Conservation (phyloP, 2,888 invertebrate species). For the Drosophila emarginata region DNA sequence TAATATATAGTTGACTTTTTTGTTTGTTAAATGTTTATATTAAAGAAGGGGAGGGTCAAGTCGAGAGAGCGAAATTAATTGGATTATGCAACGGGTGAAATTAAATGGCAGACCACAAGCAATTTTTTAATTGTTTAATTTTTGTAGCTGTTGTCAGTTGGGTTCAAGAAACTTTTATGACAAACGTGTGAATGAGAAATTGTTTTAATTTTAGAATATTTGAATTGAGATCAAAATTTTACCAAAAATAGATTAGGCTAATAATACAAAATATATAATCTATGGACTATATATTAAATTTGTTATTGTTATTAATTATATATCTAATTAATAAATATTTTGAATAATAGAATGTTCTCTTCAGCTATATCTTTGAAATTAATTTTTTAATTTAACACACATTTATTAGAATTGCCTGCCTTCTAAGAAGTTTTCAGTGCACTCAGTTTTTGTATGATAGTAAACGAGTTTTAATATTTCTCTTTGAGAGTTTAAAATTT, state of each 20-base stretch:
- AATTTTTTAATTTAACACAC: no score
- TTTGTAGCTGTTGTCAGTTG: neutral
- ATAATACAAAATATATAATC: no score
- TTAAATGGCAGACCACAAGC: conserved; percentile 13
- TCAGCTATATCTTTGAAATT: no score
- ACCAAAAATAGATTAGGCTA: neutral
- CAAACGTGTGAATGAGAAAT: neutral
- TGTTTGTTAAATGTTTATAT: conserved; percentile 30
- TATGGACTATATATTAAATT: no score
- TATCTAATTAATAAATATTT: no score
- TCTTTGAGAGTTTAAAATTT: no score
- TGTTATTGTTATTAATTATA: no score
- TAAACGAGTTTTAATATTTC: no score
- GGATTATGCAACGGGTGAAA: conserved; percentile 47
- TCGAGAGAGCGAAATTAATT: conserved; percentile 6
- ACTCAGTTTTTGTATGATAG: no score
- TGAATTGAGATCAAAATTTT: neutral
- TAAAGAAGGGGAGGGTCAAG: conserved; percentile 6
- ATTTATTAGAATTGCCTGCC: no score
- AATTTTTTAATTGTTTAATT: conserved; percentile 19
- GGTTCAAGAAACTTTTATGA: conserved; percentile 4
- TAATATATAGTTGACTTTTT: conserved; percentile 38
- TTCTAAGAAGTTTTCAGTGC: no score
- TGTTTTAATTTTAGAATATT: neutral
- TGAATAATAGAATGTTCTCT: no score